Evolutionary conservation across 2,888 invertebrate species (phyloP).

Genomic region (Thymelicus sylvestris): DNA sequence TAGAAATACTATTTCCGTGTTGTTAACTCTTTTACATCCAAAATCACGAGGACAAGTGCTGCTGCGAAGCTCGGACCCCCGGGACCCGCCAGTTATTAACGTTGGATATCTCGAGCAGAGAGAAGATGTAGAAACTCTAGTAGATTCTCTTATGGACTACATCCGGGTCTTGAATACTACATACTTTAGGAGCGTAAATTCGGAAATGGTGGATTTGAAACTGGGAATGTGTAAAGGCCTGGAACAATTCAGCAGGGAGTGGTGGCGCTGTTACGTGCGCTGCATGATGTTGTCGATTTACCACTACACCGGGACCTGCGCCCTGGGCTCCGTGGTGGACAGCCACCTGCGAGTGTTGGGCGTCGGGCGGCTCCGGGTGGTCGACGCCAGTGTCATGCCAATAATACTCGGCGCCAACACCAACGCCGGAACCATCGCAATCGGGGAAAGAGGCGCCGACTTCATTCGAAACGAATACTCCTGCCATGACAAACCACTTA

Average conservation of each 20-base stretch:
- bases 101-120: slow-evolving; percentile 44
- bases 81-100: slow-evolving; percentile 49
- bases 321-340: slow-evolving; percentile 50
- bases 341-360: slow-evolving; percentile 47
- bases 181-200: slow-evolving; percentile 50
- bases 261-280: slow-evolving; percentile 84
- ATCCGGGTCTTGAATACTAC: slow-evolving; percentile 50
- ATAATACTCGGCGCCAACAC: slow-evolving; percentile 48
- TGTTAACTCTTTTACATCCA: slow-evolving; percentile 46
- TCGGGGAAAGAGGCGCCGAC: slow-evolving; percentile 50
- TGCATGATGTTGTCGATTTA: slow-evolving; percentile 81
- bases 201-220: slow-evolving; percentile 59
- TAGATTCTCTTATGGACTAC: slow-evolving; percentile 50
- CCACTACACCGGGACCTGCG: slow-evolving; percentile 72
- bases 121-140: slow-evolving; percentile 51
- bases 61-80: slow-evolving; percentile 49
- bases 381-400: slow-evolving; percentile 52
- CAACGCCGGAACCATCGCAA: slow-evolving; percentile 48
- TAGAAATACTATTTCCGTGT: slow-evolving; percentile 40
- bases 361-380: slow-evolving; percentile 48
- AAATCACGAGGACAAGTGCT: slow-evolving; percentile 51
- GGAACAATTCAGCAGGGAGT: slow-evolving; percentile 87
- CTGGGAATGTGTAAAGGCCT: slow-evolving; percentile 61
- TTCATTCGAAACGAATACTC: slow-evolving; percentile 39
- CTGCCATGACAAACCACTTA: too few species aligned